phyloP scores from a whole-genome alignment of 2,888 invertebrate species.

The Mesorhabditis sp. region DNA sequence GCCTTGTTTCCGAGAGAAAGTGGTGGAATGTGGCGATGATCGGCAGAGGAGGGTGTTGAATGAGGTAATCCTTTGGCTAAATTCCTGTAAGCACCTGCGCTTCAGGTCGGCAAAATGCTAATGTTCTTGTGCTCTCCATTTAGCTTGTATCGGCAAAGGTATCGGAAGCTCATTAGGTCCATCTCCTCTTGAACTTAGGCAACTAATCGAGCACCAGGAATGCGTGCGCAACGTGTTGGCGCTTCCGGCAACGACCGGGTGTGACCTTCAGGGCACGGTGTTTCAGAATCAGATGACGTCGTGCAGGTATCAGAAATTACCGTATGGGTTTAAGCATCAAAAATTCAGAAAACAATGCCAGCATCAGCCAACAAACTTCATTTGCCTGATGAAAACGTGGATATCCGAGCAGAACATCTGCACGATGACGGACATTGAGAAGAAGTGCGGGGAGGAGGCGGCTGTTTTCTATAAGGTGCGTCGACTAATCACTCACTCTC shows the following conservation, averaged over 20 bases:
- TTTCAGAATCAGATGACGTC: constrained; percentile 31
- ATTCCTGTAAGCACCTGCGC: too few relatives aligned
- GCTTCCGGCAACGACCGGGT: constrained; percentile 37
- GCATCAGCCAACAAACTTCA: constrained; percentile 37
- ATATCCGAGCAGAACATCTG: constrained; percentile 54
- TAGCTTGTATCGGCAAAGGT: constrained; percentile 44
- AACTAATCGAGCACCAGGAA: constrained; percentile 42
- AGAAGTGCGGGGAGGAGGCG: constrained; percentile 48
- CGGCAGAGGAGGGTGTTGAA: constrained; percentile 46
- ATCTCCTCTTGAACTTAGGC: constrained; percentile 15
- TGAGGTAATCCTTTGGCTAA: too few relatives aligned
- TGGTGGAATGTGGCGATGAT: constrained; percentile 52
- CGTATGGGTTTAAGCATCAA: not conserved
- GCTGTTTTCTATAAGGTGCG: constrained; percentile 35
- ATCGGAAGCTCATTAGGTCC: not conserved
- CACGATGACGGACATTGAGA: constrained; percentile 41
- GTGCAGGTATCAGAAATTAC: constrained; percentile 34
- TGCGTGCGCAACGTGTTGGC: constrained; percentile 44
- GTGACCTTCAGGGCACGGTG: constrained; percentile 20
- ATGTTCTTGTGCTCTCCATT: constrained; percentile 55
- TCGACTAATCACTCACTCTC: too few relatives aligned
- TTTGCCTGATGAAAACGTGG: constrained; percentile 54
- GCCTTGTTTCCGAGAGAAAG: constrained; percentile 53
- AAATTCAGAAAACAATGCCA: constrained; percentile 42
- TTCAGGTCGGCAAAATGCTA: constrained; percentile 52